These are phyloP conservation scores for Equus quagga DNA, from an alignment of 2,113 vertebrate species.

Conservation along the genomic window DNA sequence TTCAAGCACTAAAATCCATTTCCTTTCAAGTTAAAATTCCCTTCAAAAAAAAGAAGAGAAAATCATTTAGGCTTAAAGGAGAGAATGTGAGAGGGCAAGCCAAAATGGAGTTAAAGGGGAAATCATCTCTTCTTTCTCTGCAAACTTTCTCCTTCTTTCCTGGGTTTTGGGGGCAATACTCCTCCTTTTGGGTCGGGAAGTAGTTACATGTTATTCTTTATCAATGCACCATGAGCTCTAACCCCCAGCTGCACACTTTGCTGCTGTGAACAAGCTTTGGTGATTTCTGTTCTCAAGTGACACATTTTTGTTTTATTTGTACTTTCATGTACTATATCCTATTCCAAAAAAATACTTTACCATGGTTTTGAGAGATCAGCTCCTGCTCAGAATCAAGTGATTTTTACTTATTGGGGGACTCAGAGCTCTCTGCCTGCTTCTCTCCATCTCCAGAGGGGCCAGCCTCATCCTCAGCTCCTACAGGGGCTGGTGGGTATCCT, in stretches of 20 bases:
- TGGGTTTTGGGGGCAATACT: too few relatives aligned
- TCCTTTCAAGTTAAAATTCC: constrained; percentile 53
- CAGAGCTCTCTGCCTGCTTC: not conserved
- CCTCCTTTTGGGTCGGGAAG: not conserved
- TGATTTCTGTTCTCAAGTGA: not conserved
- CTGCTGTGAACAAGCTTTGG: not conserved
- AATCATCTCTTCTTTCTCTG: not conserved
- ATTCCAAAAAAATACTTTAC: not conserved
- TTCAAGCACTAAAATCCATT: constrained; percentile 45
- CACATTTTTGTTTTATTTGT: not conserved
- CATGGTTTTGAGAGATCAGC: not conserved
- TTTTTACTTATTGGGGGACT: not conserved
- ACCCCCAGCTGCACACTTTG: not conserved
- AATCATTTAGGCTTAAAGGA: not conserved
- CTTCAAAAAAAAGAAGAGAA: not conserved
- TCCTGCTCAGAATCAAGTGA: not conserved
- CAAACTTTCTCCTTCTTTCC: not conserved
- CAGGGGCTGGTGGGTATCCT: too few relatives aligned
- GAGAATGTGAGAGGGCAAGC: not conserved
- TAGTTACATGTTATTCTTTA: not conserved
- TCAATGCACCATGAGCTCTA: not conserved
- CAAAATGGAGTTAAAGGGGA: not conserved
- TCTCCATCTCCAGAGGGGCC: not conserved
- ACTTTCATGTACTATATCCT: not conserved
- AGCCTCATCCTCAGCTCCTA: not conserved